Evolutionary conservation across 2,797 vertebrate genomes (phyloP).

Genomic region (Brachymystax lenok): DNA sequence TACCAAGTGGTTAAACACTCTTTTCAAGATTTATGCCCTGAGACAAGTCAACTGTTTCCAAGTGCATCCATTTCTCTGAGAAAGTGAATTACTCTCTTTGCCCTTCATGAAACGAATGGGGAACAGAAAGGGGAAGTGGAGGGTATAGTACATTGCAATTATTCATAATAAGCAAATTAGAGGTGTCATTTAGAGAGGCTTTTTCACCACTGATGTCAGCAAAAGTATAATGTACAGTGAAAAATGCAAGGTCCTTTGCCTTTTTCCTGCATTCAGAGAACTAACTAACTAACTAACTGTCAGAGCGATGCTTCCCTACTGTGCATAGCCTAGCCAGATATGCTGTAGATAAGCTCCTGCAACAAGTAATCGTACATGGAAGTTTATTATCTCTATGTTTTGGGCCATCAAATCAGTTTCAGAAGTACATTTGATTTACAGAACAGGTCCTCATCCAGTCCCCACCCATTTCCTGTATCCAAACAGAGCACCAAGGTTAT

Average conservation of each 20-base stretch:
- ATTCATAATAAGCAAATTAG: slow-evolving; percentile 8
- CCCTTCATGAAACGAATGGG: neutral
- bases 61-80: no score
- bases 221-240: slow-evolving; percentile 4
- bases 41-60: no score
- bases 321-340: slow-evolving; percentile 18
- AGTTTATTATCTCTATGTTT: slow-evolving; percentile 21
- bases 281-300: neutral
- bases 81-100: neutral
- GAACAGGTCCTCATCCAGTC: neutral
- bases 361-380: slow-evolving; percentile 19
- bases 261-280: neutral
- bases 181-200: slow-evolving; percentile 12
- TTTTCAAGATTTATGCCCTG: no score
- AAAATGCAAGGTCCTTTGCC: no score
- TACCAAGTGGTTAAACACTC: no score
- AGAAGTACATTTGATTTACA: slow-evolving; percentile 43
- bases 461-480: neutral
- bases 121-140: neutral
- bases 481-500: neutral
- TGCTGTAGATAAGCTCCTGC: neutral
- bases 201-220: slow-evolving; percentile 29
- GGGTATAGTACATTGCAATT: neutral
- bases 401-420: slow-evolving; percentile 33
- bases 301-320: neutral